These are phyloP conservation scores for Pseudochaenichthys georgianus DNA, from an alignment of 2,797 vertebrate species.

Conservation along the genomic window DNA sequence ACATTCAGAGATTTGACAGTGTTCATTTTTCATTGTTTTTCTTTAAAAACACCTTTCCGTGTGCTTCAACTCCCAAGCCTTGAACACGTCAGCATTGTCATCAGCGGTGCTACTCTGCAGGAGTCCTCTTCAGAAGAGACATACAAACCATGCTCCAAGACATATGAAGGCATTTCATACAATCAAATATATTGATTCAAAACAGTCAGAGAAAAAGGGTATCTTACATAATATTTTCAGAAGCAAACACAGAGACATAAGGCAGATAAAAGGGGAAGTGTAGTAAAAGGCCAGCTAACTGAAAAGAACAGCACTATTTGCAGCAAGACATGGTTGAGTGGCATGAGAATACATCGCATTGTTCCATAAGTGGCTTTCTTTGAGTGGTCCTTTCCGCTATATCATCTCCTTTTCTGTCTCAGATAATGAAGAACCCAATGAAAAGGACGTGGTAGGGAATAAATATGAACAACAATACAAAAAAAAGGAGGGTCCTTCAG, in stretches of 20 bases:
- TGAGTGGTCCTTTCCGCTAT: conserved; percentile 35
- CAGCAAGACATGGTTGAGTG: conserved; percentile 53
- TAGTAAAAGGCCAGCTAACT: conserved; percentile 51
- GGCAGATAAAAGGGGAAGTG: conserved; percentile 52
- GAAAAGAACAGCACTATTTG: conserved; percentile 58
- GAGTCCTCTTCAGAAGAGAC: conserved; percentile 68
- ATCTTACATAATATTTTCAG: conserved; percentile 65
- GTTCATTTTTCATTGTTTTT: conserved; percentile 26
- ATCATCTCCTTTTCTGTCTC: conserved; percentile 45
- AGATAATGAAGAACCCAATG: conserved; percentile 50
- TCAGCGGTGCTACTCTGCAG: conserved; percentile 60
- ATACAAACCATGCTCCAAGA: conserved; percentile 80
- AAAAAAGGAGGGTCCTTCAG: conserved; percentile 25
- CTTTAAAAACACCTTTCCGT: conserved; percentile 52
- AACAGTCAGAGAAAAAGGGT: conserved; percentile 69
- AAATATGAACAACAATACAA: conserved; percentile 52
- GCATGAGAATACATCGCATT: conserved; percentile 32
- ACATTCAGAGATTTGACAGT: conserved; percentile 54
- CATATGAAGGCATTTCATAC: conserved; percentile 76
- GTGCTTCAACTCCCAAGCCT: conserved; percentile 48
- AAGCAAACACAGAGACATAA: conserved; percentile 66
- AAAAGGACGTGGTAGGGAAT: conserved; percentile 47
- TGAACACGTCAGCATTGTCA: conserved; percentile 46
- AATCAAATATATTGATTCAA: conserved; percentile 76
- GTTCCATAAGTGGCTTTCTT: conserved; percentile 44